Evolutionary conservation across 1,140 invertebrate genomes (phyloP).

Genomic region (Steinernema khuongi): DNA sequence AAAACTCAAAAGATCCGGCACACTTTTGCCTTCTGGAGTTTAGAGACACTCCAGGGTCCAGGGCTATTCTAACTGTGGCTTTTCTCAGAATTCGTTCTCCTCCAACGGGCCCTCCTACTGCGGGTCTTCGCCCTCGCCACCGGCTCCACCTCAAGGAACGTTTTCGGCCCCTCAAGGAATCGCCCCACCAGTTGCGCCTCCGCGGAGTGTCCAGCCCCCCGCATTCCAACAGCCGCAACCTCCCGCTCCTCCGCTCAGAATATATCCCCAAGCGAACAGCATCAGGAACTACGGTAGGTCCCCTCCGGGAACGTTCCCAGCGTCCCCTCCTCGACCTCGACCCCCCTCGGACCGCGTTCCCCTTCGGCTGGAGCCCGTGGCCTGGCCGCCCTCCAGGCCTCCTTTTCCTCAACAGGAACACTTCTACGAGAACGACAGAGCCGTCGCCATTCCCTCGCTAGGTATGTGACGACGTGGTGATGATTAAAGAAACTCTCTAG

Average conservation of each 20-base stretch:
- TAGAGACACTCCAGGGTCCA: neutral
- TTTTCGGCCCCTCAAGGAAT: neutral
- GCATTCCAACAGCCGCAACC: neutral
- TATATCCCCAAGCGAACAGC: too few relatives aligned
- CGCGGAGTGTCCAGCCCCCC: neutral
- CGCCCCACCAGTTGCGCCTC: neutral
- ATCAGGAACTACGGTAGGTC: neutral
- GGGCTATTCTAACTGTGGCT: conserved; percentile 61
- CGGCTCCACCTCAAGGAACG: neutral
- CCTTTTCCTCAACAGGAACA: neutral
- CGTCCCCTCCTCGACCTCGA: neutral
- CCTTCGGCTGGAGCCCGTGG: neutral
- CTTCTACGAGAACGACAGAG: neutral
- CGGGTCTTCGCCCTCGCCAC: neutral
- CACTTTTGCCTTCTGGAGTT: neutral
- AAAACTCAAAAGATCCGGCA: too few relatives aligned
- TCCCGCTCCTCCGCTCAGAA: too few relatives aligned
- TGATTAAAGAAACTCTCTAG: neutral
- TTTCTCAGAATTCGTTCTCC: conserved; percentile 15
- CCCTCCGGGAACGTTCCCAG: neutral
- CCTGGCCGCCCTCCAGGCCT: neutral
- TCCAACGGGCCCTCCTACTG: neutral
- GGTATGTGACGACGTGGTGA: neutral
- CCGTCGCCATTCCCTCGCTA: neutral
- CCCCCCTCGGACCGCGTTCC: neutral